Conservation (phyloP, 2,113 vertebrate genomes). For the Promerops cafer region DNA sequence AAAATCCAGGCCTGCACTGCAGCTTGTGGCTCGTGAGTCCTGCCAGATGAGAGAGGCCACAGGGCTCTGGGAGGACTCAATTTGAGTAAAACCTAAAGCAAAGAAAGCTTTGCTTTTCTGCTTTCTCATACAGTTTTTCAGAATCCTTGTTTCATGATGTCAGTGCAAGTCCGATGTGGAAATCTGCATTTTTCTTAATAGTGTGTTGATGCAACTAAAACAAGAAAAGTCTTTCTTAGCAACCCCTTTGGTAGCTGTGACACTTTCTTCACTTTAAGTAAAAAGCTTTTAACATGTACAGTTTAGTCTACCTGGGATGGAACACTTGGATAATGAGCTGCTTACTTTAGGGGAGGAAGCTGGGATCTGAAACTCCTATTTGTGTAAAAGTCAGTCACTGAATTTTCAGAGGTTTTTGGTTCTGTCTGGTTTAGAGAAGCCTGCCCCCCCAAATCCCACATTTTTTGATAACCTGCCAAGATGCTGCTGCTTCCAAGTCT, state of each 20-base stretch:
- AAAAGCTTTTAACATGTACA: not conserved
- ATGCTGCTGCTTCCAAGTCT: not conserved
- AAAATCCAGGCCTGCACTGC: not conserved
- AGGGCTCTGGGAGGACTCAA: not conserved
- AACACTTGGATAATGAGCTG: not conserved
- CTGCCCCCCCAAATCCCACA: rapidly evolving
- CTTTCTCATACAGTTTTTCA: not conserved
- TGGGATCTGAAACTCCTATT: not conserved
- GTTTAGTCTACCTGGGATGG: not conserved
- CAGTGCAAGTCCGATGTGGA: not conserved
- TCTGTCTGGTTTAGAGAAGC: not conserved
- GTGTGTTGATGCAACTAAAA: not conserved
- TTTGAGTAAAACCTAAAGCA: not conserved
- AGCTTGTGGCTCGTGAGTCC: not conserved
- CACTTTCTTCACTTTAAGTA: not conserved
- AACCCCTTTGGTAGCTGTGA: not conserved
- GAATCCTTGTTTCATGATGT: not conserved
- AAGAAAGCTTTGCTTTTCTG: not conserved
- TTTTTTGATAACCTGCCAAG: not conserved
- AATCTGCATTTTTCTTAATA: not conserved
- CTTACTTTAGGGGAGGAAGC: not conserved
- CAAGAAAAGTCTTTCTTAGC: not conserved
- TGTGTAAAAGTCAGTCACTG: not conserved
- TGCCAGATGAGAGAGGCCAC: not conserved
- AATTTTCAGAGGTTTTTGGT: not conserved